A percentile compares a stretch with the other conserved stretches of the same genome.
These are phyloP conservation scores for Formicarius rufipectus DNA, from an alignment of 2,113 vertebrate species.

Conservation along the genomic window DNA sequence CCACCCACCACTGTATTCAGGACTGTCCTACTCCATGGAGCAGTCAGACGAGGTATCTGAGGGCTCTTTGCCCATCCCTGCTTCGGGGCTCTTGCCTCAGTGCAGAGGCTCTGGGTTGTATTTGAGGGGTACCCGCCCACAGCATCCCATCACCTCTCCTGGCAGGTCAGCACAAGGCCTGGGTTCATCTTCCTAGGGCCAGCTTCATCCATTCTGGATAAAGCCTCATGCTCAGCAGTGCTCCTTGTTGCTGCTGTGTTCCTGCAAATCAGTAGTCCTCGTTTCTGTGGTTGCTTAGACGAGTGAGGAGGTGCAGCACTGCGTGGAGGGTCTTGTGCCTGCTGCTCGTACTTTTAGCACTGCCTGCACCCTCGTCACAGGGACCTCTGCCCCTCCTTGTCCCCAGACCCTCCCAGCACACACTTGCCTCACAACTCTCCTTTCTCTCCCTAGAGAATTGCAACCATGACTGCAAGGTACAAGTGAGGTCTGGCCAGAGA, in stretches of 20 bases:
- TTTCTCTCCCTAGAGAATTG: slow-evolving; percentile 80
- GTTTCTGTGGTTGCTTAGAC: neutral
- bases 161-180: neutral
- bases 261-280: rapidly evolving
- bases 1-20: neutral
- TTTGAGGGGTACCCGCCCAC: neutral
- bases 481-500: slow-evolving; percentile 86
- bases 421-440: neutral
- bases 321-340: neutral
- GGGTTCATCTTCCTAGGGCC: neutral
- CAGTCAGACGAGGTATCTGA: neutral
- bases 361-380: neutral
- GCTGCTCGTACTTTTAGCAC: neutral
- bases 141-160: neutral
- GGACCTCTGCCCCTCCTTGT: neutral
- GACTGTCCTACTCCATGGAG: neutral
- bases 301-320: neutral
- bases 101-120: neutral
- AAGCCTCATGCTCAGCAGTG: neutral
- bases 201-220: neutral
- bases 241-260: neutral
- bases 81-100: neutral
- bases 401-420: neutral
- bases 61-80: neutral
- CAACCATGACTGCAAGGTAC: slow-evolving; percentile 83